Evolutionary conservation across 2,888 invertebrate genomes (phyloP).

Genomic region (Cotesia congregata): DNA sequence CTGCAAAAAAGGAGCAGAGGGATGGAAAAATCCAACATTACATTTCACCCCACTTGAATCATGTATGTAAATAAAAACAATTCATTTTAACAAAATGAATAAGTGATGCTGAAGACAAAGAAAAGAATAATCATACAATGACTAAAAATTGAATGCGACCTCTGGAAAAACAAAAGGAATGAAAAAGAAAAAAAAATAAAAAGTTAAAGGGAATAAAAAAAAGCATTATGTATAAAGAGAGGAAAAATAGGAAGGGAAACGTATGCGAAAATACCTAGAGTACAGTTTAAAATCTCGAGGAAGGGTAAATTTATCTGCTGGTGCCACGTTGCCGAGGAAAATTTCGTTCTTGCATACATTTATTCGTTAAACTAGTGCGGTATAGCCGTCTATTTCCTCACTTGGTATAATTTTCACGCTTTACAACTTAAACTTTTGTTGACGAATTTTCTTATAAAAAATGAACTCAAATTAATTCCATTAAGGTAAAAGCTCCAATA

Average conservation of each 20-base stretch:
- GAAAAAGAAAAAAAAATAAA: background rate
- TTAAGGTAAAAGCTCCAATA: too few relatives aligned
- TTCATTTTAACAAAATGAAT: background rate
- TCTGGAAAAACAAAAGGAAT: background rate
- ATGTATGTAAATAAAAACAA: constrained; percentile 8
- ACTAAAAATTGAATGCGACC: background rate
- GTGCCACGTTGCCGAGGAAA: constrained; percentile 53
- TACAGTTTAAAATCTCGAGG: constrained; percentile 28
- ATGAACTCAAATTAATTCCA: background rate
- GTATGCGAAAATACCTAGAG: constrained; percentile 13
- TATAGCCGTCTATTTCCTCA: background rate
- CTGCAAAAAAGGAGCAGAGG: constrained; percentile 15
- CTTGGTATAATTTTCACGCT: background rate
- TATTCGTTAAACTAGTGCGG: background rate
- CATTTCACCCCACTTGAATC: background rate
- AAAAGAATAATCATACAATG: background rate
- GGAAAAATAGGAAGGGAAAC: constrained; percentile 5
- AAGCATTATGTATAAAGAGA: constrained; percentile 4
- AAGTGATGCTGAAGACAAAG: background rate
- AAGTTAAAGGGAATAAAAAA: background rate
- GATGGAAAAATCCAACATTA: constrained; percentile 7
- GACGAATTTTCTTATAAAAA: background rate
- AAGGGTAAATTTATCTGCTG: constrained; percentile 58
- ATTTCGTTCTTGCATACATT: constrained; percentile 4
- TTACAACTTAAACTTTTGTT: background rate